Conservation (phyloP, 92 coral and sea anemone species). For the Zoanthus solanderi region DNA sequence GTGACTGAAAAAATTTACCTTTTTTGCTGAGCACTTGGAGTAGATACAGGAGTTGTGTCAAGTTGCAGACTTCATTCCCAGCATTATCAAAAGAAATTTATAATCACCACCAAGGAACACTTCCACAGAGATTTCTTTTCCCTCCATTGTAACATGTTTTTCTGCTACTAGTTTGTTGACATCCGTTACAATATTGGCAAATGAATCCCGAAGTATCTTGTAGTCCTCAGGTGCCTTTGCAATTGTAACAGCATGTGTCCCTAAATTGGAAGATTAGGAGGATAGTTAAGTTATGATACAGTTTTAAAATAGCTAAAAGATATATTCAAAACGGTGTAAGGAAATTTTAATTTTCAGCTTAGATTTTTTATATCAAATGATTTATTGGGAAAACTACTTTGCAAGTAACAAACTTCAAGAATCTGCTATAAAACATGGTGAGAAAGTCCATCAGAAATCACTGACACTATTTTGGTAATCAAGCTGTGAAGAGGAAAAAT, state of each 20-base stretch:
- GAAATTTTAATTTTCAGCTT: no score
- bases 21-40: constrained; percentile 17
- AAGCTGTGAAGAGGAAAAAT: no score
- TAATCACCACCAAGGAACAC: constrained; percentile 1
- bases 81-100: not conserved
- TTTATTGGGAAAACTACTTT: no score
- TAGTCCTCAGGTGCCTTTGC: constrained; percentile 22
- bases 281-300: not conserved
- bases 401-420: no score
- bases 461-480: not conserved
- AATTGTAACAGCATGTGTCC: constrained; percentile 18
- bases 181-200: not conserved
- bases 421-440: no score
- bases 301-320: no score
- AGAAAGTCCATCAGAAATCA: not conserved
- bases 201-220: not conserved
- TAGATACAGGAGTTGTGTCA: constrained; percentile 15
- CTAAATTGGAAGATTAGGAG: not conserved
- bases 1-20: constrained; percentile 2
- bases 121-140: not conserved
- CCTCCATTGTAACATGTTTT: not conserved
- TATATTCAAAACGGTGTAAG: no score
- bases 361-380: no score
- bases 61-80: constrained; percentile 35
- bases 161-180: not conserved